Conservation (phyloP, 2,113 vertebrate genomes). For the Pterocles gutturalis region DNA sequence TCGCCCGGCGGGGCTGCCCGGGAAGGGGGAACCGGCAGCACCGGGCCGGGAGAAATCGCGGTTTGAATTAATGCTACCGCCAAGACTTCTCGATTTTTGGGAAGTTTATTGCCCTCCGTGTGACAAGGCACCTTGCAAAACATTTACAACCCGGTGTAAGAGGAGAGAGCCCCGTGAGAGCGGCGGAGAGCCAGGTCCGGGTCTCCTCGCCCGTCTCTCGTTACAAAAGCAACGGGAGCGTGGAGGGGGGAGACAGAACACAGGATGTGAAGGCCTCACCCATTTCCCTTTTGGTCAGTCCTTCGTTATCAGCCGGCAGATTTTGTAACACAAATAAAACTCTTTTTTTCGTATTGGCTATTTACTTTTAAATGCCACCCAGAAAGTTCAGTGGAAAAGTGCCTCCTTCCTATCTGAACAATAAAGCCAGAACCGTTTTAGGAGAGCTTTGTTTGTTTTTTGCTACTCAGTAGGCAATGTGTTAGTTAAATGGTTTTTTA, state of each 20-base stretch:
- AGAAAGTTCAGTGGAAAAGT: slow-evolving; percentile 61
- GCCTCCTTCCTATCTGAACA: not conserved
- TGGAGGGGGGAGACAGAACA: not conserved
- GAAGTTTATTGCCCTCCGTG: not conserved
- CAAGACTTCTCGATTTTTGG: not conserved
- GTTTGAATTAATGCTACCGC: not conserved
- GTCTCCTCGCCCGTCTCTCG: not conserved
- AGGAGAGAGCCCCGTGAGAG: not conserved
- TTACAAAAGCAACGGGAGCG: not conserved
- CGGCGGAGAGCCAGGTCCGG: too few species aligned
- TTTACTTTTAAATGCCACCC: slow-evolving; percentile 48
- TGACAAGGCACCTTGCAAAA: not conserved
- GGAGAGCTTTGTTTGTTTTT: not conserved
- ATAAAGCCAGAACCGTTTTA: not conserved
- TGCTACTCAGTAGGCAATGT: not conserved
- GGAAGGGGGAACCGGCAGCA: not conserved
- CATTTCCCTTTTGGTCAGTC: slow-evolving; percentile 54
- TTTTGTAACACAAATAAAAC: not conserved
- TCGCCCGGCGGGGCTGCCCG: not conserved
- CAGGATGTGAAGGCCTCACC: slow-evolving; percentile 69
- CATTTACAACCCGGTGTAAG: accelerated
- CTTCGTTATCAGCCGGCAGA: not conserved
- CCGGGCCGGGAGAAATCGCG: not conserved
- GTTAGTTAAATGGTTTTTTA: slow-evolving; percentile 34
- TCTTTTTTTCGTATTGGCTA: not conserved